Evolutionary conservation across 2,797 vertebrate species (phyloP).

Genomic region (Enteromius thamalakanensis): DNA sequence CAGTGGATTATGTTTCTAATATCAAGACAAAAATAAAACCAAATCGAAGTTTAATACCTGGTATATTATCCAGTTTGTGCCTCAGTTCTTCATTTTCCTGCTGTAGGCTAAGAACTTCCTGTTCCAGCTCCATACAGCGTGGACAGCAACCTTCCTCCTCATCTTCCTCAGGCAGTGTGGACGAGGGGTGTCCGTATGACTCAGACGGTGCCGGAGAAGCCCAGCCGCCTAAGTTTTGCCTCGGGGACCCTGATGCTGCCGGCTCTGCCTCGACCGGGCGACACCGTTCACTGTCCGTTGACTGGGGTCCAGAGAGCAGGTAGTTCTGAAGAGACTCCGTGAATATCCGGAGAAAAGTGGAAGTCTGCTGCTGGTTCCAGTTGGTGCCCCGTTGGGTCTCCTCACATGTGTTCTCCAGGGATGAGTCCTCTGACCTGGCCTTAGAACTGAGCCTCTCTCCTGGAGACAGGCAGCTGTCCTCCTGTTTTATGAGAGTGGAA

Average conservation of each 20-base stretch:
- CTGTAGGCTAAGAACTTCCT: conserved; percentile 97
- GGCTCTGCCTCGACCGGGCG: conserved; percentile 81
- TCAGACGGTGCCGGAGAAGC: conserved; percentile 93
- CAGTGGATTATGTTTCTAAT: background rate
- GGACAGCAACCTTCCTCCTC: conserved; percentile 95
- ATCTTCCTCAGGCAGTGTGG: conserved; percentile 94
- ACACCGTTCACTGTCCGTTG: conserved; percentile 79
- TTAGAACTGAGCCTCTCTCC: conserved; percentile 77
- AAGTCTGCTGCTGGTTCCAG: conserved; percentile 91
- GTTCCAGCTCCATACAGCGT: conserved; percentile 95
- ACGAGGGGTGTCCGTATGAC: conserved; percentile 96
- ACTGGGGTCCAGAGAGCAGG: conserved; percentile 84
- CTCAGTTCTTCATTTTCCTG: conserved; percentile 98
- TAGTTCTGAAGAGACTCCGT: conserved; percentile 97
- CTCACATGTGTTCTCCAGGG: conserved; percentile 79
- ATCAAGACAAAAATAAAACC: background rate
- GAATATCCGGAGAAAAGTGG: conserved; percentile 93
- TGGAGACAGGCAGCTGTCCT: conserved; percentile 76
- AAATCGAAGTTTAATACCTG: conserved; percentile 78
- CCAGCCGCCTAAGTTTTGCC: conserved; percentile 91
- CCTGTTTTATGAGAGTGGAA: conserved; percentile 90
- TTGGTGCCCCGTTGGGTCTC: conserved; percentile 85
- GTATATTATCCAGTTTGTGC: conserved; percentile 91
- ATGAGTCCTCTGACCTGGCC: conserved; percentile 78
- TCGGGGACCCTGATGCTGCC: conserved; percentile 83